Evolutionary conservation across 2,113 vertebrate species (phyloP).

Genomic region (Asarcornis scutulata): DNA sequence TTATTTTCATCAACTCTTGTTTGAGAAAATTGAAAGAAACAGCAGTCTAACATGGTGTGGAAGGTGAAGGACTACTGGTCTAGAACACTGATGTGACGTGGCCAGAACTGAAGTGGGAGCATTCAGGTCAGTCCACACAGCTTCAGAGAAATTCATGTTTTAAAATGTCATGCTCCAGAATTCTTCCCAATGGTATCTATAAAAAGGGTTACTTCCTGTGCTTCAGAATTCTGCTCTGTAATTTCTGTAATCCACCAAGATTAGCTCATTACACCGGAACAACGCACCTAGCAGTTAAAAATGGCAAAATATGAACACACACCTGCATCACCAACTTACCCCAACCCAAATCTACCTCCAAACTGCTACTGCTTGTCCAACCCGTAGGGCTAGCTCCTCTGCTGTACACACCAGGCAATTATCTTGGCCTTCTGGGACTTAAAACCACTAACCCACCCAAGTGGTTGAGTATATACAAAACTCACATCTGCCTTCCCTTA

Average conservation of each 20-base stretch:
- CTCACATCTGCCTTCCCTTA: constrained; percentile 52
- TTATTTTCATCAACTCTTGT: background rate
- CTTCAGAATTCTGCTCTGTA: constrained; percentile 12
- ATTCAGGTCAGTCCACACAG: background rate
- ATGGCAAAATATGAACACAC: background rate
- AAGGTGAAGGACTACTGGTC: background rate
- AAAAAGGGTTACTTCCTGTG: background rate
- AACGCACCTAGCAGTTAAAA: background rate
- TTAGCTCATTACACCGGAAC: background rate
- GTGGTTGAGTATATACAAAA: background rate
- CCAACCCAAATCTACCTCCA: background rate
- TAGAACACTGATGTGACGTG: background rate
- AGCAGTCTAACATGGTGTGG: background rate
- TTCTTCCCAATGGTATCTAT: background rate
- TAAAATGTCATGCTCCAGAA: background rate
- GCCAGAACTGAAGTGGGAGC: background rate
- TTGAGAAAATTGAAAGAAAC: background rate
- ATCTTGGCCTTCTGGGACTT: constrained; percentile 19
- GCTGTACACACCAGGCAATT: background rate
- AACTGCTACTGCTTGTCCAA: constrained; percentile 9
- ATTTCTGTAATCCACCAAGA: constrained; percentile 7
- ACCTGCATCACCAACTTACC: background rate
- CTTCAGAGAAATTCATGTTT: background rate
- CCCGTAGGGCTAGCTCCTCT: background rate
- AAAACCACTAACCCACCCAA: constrained; percentile 65